Evolutionary conservation across 1,140 invertebrate genomes (phyloP).

Genomic region (Chrysopa pallens): DNA sequence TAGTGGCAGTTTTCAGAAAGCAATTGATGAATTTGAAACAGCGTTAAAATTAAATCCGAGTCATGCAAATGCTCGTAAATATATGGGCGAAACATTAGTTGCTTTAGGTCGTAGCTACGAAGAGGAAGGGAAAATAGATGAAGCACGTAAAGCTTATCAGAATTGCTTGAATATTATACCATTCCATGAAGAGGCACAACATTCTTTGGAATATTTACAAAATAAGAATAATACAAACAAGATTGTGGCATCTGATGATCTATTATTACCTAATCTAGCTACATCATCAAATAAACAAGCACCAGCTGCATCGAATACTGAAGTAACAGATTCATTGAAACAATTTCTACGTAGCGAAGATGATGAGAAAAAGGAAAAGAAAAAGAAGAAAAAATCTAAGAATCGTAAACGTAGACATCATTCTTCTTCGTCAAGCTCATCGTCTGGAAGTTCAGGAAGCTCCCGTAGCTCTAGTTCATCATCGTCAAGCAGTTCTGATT

Average conservation of each 20-base stretch:
- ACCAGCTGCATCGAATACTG: constrained; percentile 9
- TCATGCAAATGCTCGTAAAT: constrained; percentile 88
- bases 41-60: constrained; percentile 73
- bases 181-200: constrained; percentile 67
- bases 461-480: constrained; percentile 23
- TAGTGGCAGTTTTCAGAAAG: constrained; percentile 80
- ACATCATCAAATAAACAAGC: constrained; percentile 2
- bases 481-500: constrained; percentile 37
- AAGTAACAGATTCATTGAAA: constrained; percentile 44
- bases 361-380: constrained; percentile 54
- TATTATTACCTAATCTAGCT: constrained; percentile 27
- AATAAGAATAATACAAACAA: constrained; percentile 32
- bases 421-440: constrained; percentile 28
- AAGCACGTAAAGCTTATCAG: constrained; percentile 67
- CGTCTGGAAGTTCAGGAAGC: constrained; percentile 42
- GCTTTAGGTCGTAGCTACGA: constrained; percentile 68
- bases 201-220: constrained; percentile 59
- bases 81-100: constrained; percentile 81
- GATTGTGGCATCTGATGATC: constrained; percentile 35
- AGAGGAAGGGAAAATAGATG: constrained; percentile 68
- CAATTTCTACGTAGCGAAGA: constrained; percentile 33
- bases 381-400: constrained; percentile 48
- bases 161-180: constrained; percentile 63
- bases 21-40: constrained; percentile 85
- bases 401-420: constrained; percentile 47